Base-by-base conservation (phyloP, 2,113 vertebrate genomes). In the Ranitomeya imitator region DNA sequence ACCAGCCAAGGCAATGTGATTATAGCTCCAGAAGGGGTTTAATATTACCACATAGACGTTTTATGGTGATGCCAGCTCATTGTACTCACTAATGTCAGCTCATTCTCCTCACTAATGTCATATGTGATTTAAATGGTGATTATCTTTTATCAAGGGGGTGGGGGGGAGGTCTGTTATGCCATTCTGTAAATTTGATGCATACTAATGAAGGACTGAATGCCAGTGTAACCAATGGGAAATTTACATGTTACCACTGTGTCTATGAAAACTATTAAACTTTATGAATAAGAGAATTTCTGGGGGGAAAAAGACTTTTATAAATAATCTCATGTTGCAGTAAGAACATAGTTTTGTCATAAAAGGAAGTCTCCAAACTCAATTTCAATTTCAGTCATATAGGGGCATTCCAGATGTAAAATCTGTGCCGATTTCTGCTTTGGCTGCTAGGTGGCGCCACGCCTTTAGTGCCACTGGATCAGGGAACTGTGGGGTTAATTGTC, bases 61-160 rank as follows among this genome's bases (percentile, higher is more conserved):
- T 96, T 95, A 94, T 93, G 83, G 91, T 89, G 90, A 92, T 94
- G 93, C 95, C 94, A 94, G 93, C 91, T 95, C 92, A 89, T 92
- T 95, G 92, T 93, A 93, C 94, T 97, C 95, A 84, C 63, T 67
- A 84, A 84, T 84, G 82, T 69, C 63, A 2, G 63, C 63, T 54
- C 92, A 88, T 92, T 95, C 93, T 93, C 93, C 94, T 96, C 95
- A 95, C 94, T 96, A 96, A 95, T 94, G 96, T 96, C 97, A 97
- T 94, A 95, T 87, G 90, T 95, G 96, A 98, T 98, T 97, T 97
- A 96, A 95, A 96, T 95, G 94, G 94, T 96, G 96, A 96, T 97
- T 96, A 95, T 91, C 82, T 90, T 76, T 91, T 93, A 94, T 93
- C 89, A 84, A 89, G 91, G 91, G 52, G n/a, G 23, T 12, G 11